Conservation (phyloP, 2,113 vertebrate genomes). For the Thalassoma bifasciatum region DNA sequence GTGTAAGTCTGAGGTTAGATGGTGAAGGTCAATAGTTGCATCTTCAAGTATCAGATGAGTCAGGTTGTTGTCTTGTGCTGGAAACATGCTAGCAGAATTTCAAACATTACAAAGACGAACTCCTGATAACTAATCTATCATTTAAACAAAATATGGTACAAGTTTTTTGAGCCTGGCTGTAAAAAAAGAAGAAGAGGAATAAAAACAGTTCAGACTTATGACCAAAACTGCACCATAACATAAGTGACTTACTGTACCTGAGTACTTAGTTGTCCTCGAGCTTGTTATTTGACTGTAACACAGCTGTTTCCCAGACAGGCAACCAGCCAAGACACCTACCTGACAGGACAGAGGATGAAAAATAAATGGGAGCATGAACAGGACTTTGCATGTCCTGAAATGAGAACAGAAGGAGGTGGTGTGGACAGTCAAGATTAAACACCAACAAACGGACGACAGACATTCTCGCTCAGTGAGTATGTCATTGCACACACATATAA, state of each 20-base stretch:
- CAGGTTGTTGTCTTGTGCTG: not conserved
- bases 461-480: not conserved
- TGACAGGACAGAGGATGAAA: not conserved
- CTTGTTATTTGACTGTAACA: not conserved
- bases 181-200: too few species aligned
- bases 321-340: not conserved
- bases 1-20: not conserved
- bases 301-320: not conserved
- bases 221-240: not conserved
- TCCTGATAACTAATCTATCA: too few species aligned
- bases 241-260: slow-evolving; percentile 22
- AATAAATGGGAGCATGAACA: not conserved
- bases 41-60: not conserved
- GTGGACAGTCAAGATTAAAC: not conserved
- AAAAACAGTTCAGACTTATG: too few species aligned
- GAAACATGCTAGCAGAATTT: too few species aligned
- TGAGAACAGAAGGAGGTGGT: slow-evolving; percentile 1
- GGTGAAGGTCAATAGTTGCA: not conserved
- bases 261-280: not conserved
- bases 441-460: not conserved
- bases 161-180: too few species aligned
- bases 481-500: not conserved
- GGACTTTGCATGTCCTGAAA: not conserved
- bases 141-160: too few species aligned
- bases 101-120: too few species aligned